Evolutionary conservation across 2,113 vertebrate genomes (phyloP).

Genomic region (Indicator maculatus): DNA sequence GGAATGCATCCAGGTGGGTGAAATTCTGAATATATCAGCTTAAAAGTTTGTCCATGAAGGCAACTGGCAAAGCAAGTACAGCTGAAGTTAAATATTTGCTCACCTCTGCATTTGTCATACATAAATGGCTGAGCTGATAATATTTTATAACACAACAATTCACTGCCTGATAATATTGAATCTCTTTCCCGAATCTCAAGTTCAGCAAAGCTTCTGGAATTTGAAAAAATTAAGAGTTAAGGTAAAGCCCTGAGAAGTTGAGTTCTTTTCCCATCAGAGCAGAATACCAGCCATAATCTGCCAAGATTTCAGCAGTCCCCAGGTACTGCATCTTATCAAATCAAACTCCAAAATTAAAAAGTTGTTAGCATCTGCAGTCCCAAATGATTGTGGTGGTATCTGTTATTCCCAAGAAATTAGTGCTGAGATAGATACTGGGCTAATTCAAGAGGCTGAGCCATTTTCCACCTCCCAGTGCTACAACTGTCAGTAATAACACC

Average conservation of each 20-base stretch:
- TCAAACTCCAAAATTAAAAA: neutral
- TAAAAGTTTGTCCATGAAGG: neutral
- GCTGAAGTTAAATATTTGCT: neutral
- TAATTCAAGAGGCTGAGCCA: neutral
- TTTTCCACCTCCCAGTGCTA: neutral
- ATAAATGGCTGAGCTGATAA: neutral
- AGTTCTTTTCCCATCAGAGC: neutral
- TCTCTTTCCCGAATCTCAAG: neutral
- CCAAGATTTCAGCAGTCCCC: neutral
- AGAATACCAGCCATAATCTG: neutral
- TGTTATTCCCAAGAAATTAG: neutral
- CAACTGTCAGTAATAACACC: neutral
- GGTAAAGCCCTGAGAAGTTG: neutral
- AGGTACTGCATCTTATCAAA: neutral
- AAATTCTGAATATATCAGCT: neutral
- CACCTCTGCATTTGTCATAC: neutral
- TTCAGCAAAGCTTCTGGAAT: neutral
- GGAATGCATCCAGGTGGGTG: no score
- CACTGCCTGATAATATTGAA: neutral
- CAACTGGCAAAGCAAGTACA: neutral
- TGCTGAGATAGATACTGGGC: neutral
- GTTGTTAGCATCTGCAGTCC: neutral
- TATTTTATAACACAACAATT: neutral
- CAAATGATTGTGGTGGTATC: neutral
- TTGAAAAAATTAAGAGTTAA: neutral